phyloP scores from a whole-genome alignment of 2,113 vertebrate genomes.

The Ursus arctos region DNA sequence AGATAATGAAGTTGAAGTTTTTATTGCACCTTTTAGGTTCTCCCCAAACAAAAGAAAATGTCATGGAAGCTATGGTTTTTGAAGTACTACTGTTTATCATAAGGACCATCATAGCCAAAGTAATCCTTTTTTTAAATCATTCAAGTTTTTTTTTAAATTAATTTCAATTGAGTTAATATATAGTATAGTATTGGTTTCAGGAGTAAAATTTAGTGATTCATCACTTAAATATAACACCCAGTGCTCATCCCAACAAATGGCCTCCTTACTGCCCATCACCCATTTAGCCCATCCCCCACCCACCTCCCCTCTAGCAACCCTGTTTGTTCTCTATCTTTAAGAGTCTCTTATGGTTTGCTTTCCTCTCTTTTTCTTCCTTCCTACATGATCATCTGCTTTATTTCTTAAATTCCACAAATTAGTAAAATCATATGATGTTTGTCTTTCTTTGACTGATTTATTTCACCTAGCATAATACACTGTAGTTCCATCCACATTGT shows the following conservation, averaged over 20 bases:
- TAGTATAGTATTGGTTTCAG: neutral
- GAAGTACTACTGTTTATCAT: neutral
- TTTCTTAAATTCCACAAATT: neutral
- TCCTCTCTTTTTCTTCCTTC: neutral
- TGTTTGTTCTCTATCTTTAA: neutral
- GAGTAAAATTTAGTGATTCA: neutral
- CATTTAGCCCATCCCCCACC: neutral
- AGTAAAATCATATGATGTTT: neutral
- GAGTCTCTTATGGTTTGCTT: neutral
- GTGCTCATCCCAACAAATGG: neutral
- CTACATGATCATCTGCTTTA: neutral
- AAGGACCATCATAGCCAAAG: neutral
- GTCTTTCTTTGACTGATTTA: neutral
- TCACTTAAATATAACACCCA: neutral
- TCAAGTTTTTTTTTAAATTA: neutral
- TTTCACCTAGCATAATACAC: neutral
- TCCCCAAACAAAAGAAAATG: neutral
- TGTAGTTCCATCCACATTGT: neutral
- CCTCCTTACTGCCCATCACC: neutral
- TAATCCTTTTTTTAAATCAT: neutral
- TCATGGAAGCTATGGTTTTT: constrained; percentile 18
- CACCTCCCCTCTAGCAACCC: neutral
- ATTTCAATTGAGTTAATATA: neutral
- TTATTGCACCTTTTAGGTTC: neutral
- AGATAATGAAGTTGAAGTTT: neutral